Evolutionary conservation across 1,140 invertebrate species (phyloP).

Genomic region (Macrostomum lignano): DNA sequence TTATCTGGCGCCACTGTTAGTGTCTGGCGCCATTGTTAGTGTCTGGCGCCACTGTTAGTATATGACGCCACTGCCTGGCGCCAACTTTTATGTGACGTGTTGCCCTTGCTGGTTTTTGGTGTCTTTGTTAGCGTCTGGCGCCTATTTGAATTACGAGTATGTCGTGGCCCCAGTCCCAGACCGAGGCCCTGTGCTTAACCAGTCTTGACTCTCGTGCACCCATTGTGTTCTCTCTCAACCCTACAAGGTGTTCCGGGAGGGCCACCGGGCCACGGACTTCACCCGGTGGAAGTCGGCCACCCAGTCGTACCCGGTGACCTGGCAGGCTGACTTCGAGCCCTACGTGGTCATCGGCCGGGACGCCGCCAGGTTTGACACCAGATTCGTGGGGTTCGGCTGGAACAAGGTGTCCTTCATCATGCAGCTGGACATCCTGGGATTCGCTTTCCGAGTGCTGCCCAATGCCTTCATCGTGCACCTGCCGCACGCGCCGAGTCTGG

Average conservation of each 20-base stretch:
- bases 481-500: conserved; percentile 61
- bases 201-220: background rate
- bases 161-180: no score
- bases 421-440: conserved; percentile 48
- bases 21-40: no score
- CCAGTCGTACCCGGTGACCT: conserved; percentile 52
- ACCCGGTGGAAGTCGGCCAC: conserved; percentile 47
- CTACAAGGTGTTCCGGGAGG: conserved; percentile 37
- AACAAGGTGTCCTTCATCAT: conserved; percentile 76
- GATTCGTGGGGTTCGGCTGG: conserved; percentile 80
- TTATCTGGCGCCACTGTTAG: no score
- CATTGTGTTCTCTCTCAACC: background rate
- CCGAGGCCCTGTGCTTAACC: no score
- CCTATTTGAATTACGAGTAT: no score
- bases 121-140: no score
- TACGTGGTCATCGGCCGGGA: conserved; percentile 48
- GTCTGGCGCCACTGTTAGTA: no score
- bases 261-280: conserved; percentile 61
- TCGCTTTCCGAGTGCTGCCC: conserved; percentile 52
- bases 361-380: conserved; percentile 47
- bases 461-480: conserved; percentile 70
- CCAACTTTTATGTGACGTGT: no score
- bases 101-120: no score
- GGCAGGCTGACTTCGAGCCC: conserved; percentile 68
- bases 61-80: no score